Percentiles rank a stretch among this genome's conserved stretches.
Conservation (phyloP, 2,888 invertebrate genomes). For the Perithous albicinctus region DNA sequence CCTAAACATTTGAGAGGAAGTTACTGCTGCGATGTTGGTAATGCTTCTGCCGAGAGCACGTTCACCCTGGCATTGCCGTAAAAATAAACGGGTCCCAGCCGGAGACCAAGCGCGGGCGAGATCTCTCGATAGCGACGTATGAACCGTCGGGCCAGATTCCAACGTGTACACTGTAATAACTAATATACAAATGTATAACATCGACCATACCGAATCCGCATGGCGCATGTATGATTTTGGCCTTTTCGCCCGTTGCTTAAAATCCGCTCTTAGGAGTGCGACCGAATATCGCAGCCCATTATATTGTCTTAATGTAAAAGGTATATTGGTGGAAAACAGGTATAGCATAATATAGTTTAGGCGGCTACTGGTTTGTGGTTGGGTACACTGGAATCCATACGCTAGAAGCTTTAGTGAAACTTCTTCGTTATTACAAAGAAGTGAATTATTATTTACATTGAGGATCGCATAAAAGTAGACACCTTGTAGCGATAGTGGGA, state of each 20-base stretch:
- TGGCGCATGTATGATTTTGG: slow-evolving; percentile 13
- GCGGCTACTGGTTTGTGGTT: too few species aligned
- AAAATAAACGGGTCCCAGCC: slow-evolving; percentile 82
- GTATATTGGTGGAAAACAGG: too few species aligned
- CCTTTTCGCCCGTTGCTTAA: neutral
- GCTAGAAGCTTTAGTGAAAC: too few species aligned
- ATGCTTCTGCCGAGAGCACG: slow-evolving; percentile 71
- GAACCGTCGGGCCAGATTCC: slow-evolving; percentile 66
- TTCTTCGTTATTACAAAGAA: too few species aligned
- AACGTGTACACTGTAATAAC: slow-evolving; percentile 65
- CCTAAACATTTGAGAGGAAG: slow-evolving; percentile 76
- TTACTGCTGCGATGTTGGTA: slow-evolving; percentile 46
- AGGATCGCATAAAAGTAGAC: too few species aligned
- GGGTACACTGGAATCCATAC: too few species aligned
- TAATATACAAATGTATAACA: slow-evolving; percentile 62
- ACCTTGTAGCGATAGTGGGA: too few species aligned
- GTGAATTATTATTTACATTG: too few species aligned
- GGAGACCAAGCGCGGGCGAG: slow-evolving; percentile 67
- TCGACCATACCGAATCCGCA: slow-evolving; percentile 52
- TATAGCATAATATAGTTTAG: too few species aligned
- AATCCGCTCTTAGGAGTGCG: neutral
- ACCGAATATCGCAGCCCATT: neutral
- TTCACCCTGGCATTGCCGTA: slow-evolving; percentile 83
- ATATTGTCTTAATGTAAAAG: neutral
- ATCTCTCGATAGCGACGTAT: slow-evolving; percentile 65